Percentiles rank a stretch among this genome's conserved stretches.
These are phyloP conservation scores for Carassius carassius DNA, from an alignment of 2,113 vertebrate genomes.

Conservation along the genomic window DNA sequence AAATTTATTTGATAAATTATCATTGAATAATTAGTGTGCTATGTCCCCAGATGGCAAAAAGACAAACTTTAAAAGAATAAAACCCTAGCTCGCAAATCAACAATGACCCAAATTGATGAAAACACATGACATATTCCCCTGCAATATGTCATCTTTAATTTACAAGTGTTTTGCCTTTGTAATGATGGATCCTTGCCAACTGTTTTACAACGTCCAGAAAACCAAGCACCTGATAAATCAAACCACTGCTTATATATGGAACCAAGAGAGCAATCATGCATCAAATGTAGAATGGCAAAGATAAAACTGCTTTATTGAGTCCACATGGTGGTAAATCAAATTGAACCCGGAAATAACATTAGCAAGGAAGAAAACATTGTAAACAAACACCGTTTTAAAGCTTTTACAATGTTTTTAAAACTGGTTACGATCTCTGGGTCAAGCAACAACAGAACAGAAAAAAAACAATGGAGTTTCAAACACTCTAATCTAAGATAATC, in stretches of 20 bases:
- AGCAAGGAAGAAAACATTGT: background rate
- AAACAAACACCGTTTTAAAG: background rate
- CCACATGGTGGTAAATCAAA: background rate
- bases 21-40: background rate
- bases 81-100: background rate
- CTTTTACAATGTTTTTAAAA: background rate
- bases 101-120: background rate
- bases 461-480: background rate
- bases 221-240: background rate
- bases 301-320: background rate
- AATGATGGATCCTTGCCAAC: background rate
- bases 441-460: background rate
- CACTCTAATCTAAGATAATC: background rate
- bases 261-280: background rate
- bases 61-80: background rate
- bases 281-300: background rate
- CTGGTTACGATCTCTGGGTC: background rate
- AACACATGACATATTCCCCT: background rate
- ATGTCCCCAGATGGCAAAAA: background rate
- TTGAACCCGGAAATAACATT: background rate
- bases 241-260: background rate
- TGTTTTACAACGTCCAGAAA: constrained; percentile 1
- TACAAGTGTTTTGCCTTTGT: background rate
- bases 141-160: background rate
- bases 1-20: background rate